Conservation (phyloP, 1,140 invertebrate species). For the Heliconius hermathena region DNA sequence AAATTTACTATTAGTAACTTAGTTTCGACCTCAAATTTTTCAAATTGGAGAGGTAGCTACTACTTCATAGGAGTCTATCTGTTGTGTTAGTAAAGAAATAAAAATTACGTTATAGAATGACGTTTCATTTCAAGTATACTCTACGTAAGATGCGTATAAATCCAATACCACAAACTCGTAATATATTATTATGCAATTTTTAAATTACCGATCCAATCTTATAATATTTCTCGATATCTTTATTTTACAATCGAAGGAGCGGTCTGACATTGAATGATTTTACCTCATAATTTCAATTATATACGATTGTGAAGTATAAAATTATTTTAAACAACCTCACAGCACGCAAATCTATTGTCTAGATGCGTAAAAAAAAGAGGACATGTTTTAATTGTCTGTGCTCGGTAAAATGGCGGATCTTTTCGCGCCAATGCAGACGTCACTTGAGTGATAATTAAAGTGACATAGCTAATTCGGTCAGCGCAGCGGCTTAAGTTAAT, state of each 20-base stretch:
- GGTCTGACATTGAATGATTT: conserved; percentile 19
- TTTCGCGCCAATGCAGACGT: conserved; percentile 28
- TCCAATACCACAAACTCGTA: background rate
- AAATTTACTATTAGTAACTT: too few species aligned
- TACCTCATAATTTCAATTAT: conserved; percentile 23
- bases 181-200: background rate
- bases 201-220: background rate
- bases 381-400: conserved; percentile 30
- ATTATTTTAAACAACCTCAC: conserved; percentile 23
- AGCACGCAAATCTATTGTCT: conserved; percentile 32
- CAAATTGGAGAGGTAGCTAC: too few species aligned
- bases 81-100: background rate
- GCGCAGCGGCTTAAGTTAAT: conserved; percentile 1
- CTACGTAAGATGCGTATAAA: background rate
- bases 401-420: conserved; percentile 25
- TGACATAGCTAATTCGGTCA: conserved; percentile 10
- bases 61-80: background rate
- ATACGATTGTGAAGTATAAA: conserved; percentile 24
- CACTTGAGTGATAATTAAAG: conserved; percentile 16
- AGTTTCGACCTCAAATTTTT: too few species aligned
- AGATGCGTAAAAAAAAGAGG: conserved; percentile 22
- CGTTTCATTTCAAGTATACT: background rate
- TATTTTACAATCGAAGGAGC: conserved; percentile 15
- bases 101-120: background rate
- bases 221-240: conserved; percentile 9